Conservation (phyloP, 2,113 vertebrate genomes). For the Microtus richardsoni region DNA sequence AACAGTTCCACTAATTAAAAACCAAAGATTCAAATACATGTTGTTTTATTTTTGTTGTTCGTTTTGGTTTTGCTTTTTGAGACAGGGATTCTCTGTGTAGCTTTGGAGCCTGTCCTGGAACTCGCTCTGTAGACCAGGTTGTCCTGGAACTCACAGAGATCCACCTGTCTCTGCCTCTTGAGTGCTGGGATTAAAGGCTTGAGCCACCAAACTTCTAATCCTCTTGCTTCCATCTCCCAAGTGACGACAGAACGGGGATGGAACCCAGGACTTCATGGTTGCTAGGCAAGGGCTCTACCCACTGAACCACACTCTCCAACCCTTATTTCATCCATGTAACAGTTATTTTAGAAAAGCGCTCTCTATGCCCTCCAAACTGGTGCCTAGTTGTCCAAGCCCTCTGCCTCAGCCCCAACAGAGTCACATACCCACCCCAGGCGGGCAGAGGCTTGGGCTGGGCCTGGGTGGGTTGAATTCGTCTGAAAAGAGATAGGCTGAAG, state of each 20-base stretch:
- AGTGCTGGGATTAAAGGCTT: no score
- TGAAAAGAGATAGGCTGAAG: background rate
- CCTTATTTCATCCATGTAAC: no score
- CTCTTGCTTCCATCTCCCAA: no score
- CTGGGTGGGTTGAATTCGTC: background rate
- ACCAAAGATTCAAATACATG: background rate
- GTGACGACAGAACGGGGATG: background rate
- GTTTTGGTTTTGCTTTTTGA: no score
- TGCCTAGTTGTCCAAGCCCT: background rate
- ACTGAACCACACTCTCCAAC: no score
- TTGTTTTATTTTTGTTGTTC: background rate
- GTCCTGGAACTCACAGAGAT: background rate
- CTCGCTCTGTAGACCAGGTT: background rate
- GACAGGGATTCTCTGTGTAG: background rate
- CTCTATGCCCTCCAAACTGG: background rate
- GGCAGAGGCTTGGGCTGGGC: background rate
- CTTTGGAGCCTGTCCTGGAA: background rate
- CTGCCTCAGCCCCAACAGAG: background rate
- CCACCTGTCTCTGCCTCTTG: background rate
- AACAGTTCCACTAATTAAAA: background rate
- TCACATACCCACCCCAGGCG: background rate
- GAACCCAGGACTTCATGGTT: background rate
- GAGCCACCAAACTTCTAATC: background rate
- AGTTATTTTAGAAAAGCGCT: background rate
- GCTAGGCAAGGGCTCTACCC: background rate